Evolutionary conservation across 2,797 vertebrate genomes (phyloP).

Genomic region (Acanthopagrus latus): DNA sequence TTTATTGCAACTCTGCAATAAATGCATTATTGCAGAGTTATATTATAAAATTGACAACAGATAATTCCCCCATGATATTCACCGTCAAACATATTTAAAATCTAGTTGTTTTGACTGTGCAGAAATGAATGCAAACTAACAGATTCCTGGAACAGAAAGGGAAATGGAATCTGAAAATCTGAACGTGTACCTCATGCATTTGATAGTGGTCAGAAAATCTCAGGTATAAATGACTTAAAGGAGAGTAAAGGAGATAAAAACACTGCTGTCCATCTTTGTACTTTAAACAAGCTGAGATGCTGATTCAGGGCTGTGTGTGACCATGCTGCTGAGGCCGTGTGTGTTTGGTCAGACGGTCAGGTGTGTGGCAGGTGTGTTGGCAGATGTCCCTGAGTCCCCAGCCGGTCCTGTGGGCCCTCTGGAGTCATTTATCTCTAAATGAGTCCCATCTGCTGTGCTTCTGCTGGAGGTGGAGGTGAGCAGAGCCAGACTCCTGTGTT

Average conservation of each 20-base stretch:
- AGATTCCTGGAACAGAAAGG: background rate
- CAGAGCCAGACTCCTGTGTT: conserved; percentile 49
- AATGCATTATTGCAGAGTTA: too few relatives aligned
- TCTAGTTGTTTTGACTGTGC: background rate
- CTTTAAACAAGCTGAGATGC: conserved; percentile 1
- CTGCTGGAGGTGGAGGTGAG: conserved; percentile 50
- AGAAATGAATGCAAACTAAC: background rate
- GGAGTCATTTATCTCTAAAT: conserved; percentile 79
- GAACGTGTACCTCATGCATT: too few relatives aligned
- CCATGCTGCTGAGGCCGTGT: conserved; percentile 11
- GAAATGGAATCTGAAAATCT: background rate
- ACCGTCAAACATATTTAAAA: background rate
- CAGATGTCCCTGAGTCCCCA: conserved; percentile 73
- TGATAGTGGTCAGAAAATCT: background rate
- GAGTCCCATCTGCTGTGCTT: conserved; percentile 82
- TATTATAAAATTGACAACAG: too few relatives aligned
- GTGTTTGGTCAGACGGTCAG: conserved; percentile 46
- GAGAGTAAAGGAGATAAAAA: background rate
- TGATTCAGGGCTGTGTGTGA: conserved; percentile 40
- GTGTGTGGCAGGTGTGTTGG: conserved; percentile 79
- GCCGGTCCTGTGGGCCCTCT: conserved; percentile 63
- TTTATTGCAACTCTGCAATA: too few relatives aligned
- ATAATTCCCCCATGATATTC: too few relatives aligned
- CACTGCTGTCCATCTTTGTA: background rate
- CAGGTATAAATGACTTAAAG: background rate